A percentile compares a stretch with the other conserved stretches of the same genome.
Evolutionary conservation across 2,797 vertebrate genomes (phyloP).

Genomic region (Stomatorhinus walkeri): DNA sequence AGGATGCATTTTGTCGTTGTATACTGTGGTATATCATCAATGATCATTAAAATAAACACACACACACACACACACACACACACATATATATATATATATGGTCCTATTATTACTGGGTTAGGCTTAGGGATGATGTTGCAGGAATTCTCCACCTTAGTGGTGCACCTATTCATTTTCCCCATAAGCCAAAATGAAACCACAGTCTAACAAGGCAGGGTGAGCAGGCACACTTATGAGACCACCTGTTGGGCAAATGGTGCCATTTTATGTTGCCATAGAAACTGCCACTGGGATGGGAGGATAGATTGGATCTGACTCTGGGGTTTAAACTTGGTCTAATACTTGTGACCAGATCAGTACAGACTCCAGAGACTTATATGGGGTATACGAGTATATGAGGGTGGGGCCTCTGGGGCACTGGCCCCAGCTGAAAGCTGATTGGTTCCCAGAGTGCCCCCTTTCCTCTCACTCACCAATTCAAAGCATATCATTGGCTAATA

Average conservation of each 20-base stretch:
- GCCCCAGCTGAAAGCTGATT: not conserved
- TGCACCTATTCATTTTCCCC: not conserved
- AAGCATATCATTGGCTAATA: not conserved
- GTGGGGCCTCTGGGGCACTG: not conserved
- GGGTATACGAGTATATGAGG: not conserved
- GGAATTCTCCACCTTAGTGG: not conserved
- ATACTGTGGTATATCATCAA: no score
- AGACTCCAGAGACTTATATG: not conserved
- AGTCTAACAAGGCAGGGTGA: not conserved
- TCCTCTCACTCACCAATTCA: not conserved
- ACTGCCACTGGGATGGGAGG: not conserved
- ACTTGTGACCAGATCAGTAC: not conserved
- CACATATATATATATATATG: no score
- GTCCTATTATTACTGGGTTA: not conserved
- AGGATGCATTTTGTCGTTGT: no score
- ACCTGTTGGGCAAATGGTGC: not conserved
- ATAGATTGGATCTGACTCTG: not conserved
- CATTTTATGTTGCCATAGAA: not conserved
- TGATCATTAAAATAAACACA: no score
- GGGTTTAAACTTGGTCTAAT: not conserved
- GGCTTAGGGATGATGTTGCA: not conserved
- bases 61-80: no score
- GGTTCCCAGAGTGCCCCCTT: not conserved
- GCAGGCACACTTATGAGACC: not conserved
- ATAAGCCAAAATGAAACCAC: not conserved